phyloP scores from a whole-genome alignment of 1,140 invertebrate species.

The Pomacea maculata region DNA sequence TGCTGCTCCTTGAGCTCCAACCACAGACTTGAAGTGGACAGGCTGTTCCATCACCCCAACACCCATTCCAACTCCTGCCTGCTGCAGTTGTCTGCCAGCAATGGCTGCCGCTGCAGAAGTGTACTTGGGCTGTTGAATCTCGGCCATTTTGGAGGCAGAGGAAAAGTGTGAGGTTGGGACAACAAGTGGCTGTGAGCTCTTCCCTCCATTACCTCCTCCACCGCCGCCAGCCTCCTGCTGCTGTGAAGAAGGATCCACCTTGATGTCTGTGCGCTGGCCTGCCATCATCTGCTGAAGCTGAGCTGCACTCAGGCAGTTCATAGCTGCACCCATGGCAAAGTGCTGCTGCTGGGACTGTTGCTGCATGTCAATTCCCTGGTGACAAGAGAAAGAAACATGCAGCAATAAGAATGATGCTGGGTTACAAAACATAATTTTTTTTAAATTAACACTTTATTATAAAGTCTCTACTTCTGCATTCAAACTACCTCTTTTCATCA shows the following conservation, averaged over 20 bases:
- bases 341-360: slow-evolving; percentile 20
- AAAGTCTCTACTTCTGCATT: too few species aligned
- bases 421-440: too few species aligned
- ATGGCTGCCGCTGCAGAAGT: slow-evolving; percentile 21
- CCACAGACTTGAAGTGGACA: slow-evolving; percentile 24
- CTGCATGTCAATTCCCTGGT: background rate
- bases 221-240: slow-evolving; percentile 9
- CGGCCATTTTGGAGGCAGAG: slow-evolving; percentile 13
- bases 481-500: too few species aligned
- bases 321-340: slow-evolving; percentile 19
- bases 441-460: too few species aligned
- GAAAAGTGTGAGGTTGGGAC: slow-evolving; percentile 20
- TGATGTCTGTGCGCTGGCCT: slow-evolving; percentile 2
- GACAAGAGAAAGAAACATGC: too few species aligned
- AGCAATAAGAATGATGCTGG: too few species aligned
- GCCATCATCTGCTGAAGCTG: slow-evolving; percentile 24
- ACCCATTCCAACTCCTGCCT: slow-evolving; percentile 5
- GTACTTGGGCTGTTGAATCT: slow-evolving; percentile 20
- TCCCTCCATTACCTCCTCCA: background rate
- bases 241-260: slow-evolving; percentile 13
- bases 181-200: slow-evolving; percentile 18
- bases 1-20: slow-evolving; percentile 15
- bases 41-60: slow-evolving; percentile 24
- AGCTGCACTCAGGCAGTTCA: slow-evolving; percentile 18
- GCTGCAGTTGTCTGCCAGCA: slow-evolving; percentile 16